These are phyloP conservation scores for Leptonema lineaticorne DNA, from an alignment of 1,140 invertebrate genomes.

Conservation along the genomic window DNA sequence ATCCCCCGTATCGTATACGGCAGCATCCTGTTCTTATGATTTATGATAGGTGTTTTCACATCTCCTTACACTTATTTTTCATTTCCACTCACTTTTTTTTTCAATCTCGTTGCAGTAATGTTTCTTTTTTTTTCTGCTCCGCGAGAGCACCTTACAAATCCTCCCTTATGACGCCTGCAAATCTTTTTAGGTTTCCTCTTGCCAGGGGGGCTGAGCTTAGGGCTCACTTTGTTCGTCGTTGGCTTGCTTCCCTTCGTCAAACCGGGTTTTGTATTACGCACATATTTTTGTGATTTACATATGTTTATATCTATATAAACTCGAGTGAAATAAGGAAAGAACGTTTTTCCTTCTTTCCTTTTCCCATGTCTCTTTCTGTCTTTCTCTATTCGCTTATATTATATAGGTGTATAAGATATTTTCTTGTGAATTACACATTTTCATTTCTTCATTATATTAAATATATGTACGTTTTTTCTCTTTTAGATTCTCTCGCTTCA, in stretches of 20 bases:
- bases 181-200: conserved; percentile 33
- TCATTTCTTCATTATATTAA: too few species aligned
- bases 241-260: conserved; percentile 30
- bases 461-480: too few species aligned
- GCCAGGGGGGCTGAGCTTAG: conserved; percentile 25
- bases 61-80: conserved; percentile 42
- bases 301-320: conserved; percentile 9
- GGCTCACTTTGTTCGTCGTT: conserved; percentile 37
- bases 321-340: too few species aligned
- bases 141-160: conserved; percentile 36
- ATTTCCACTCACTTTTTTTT: conserved; percentile 35
- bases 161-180: conserved; percentile 37
- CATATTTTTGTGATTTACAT: conserved; percentile 14
- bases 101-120: conserved; percentile 35
- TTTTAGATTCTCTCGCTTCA: too few species aligned
- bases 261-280: conserved; percentile 17
- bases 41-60: conserved; percentile 41
- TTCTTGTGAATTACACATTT: too few species aligned
- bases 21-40: conserved; percentile 30
- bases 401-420: not conserved
- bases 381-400: too few species aligned
- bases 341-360: too few species aligned
- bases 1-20: not conserved
- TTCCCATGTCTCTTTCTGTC: too few species aligned
- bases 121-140: conserved; percentile 27